Conservation (phyloP, 2,797 vertebrate genomes). For the Loris lydekkerianus region DNA sequence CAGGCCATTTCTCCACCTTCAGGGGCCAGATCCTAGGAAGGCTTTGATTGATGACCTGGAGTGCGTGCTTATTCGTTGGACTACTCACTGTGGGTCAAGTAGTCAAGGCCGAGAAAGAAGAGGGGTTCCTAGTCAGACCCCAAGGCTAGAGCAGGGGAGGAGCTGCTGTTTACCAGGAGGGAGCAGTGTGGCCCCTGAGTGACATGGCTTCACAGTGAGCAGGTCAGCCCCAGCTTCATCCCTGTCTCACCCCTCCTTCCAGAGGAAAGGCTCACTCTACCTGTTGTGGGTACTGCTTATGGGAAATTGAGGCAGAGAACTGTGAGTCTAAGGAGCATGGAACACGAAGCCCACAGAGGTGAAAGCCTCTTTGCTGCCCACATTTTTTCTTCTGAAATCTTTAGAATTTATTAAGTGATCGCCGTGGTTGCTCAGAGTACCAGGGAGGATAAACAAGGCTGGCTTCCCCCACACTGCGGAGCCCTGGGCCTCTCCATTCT, state of each 20-base stretch:
- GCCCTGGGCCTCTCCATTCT: neutral
- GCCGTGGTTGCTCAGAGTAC: neutral
- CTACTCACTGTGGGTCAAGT: neutral
- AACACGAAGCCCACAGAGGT: neutral
- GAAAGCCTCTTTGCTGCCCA: neutral
- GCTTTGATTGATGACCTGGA: neutral
- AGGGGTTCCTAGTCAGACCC: neutral
- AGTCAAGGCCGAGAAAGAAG: neutral
- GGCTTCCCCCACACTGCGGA: neutral
- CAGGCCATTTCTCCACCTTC: no score
- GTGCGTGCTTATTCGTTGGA: neutral
- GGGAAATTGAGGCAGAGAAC: neutral
- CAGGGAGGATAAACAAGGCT: neutral
- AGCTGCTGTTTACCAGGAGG: neutral
- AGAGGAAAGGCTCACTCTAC: neutral
- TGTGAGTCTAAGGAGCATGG: neutral
- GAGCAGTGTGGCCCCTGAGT: neutral
- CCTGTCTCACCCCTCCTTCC: neutral
- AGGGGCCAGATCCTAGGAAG: neutral
- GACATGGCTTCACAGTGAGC: neutral
- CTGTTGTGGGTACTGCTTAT: neutral
- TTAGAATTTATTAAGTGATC: neutral
- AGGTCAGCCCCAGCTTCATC: neutral
- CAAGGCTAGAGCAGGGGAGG: neutral
- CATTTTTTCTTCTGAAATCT: neutral